Conservation (phyloP, 2,888 invertebrate species). For the Nyleta sp. region DNA sequence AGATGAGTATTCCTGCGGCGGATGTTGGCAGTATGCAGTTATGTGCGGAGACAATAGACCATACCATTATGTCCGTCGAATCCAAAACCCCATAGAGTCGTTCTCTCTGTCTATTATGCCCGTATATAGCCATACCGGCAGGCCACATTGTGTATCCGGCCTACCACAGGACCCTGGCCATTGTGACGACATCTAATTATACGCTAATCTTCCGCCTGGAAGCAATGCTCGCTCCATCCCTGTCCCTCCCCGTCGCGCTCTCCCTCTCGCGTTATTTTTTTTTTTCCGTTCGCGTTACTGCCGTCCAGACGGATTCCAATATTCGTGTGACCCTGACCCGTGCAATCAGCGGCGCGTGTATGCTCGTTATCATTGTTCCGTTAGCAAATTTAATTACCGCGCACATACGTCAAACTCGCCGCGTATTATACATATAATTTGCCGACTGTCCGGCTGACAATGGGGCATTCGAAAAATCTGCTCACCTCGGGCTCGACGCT, state of each 20-base stretch:
- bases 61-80: conserved; percentile 77
- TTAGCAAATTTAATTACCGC: conserved; percentile 42
- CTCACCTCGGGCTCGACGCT: conserved; percentile 82
- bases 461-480: conserved; percentile 48
- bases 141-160: conserved; percentile 77
- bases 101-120: conserved; percentile 75
- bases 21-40: conserved; percentile 77
- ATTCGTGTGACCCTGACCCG: conserved; percentile 54
- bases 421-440: conserved; percentile 22
- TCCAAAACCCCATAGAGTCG: conserved; percentile 77
- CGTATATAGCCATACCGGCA: conserved; percentile 69
- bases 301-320: conserved; percentile 39
- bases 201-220: conserved; percentile 75
- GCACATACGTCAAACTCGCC: conserved; percentile 9
- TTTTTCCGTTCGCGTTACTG: conserved; percentile 19
- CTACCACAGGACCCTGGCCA: conserved; percentile 69
- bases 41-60: conserved; percentile 74
- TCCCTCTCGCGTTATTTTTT: conserved; percentile 9
- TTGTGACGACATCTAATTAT: conserved; percentile 77
- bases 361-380: conserved; percentile 49
- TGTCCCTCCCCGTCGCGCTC: conserved; percentile 1
- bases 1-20: conserved; percentile 76
- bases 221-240: conserved; percentile 53
- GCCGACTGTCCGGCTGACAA: not conserved
- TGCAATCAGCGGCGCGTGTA: conserved; percentile 50